Evolutionary conservation across 2,797 vertebrate species (phyloP), one percentile per base, ranked within the genome.

Genomic region (Alcedo quadribrachys): DNA sequence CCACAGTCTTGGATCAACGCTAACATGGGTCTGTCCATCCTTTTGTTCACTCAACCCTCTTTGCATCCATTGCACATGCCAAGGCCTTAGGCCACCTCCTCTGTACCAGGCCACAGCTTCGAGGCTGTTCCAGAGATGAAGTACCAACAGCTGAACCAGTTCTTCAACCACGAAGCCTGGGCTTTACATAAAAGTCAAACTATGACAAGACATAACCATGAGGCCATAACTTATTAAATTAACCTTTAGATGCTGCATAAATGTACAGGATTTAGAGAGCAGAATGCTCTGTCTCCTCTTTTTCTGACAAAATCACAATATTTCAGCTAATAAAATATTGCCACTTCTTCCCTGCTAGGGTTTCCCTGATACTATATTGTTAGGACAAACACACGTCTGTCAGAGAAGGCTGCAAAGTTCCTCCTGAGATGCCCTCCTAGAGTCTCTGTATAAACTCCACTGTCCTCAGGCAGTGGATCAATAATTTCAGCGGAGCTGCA

Each of bases 151-250:
- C 57, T 87, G 28, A 40, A 70, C 37, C 3, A 8, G 62, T 43
- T 92, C 78, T 77, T 69, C 80, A 75, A 43, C 13, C 43, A 73
- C 51, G 30, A 74, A 61, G 14, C 19, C 25, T 61, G 12, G 24
- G 91, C 37, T 88, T 48, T 45, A 51, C 17, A 2, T 27, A 57
- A 40, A 57, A 63, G 43, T 84, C 54, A 68, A 89, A 76, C 86
- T 78, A 43, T 17, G 43, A 90, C 74, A 77, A 76, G 81, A 93
- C 57, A 51, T 40, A 88, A 60, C 63, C 69, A 24, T 24, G 62
- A 93, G 62, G 69, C 61, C 89, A 81, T 92, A 96, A 95, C 81
- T 96, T 96, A 96, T 76, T 96, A 96, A 96, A 91, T 94, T 95
- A 95, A 92, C 21, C 60, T 87, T 57, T 48, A 82, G 60, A 60